phyloP scores from a whole-genome alignment of 2,113 vertebrate species.

The Brachyistius frenatus region DNA sequence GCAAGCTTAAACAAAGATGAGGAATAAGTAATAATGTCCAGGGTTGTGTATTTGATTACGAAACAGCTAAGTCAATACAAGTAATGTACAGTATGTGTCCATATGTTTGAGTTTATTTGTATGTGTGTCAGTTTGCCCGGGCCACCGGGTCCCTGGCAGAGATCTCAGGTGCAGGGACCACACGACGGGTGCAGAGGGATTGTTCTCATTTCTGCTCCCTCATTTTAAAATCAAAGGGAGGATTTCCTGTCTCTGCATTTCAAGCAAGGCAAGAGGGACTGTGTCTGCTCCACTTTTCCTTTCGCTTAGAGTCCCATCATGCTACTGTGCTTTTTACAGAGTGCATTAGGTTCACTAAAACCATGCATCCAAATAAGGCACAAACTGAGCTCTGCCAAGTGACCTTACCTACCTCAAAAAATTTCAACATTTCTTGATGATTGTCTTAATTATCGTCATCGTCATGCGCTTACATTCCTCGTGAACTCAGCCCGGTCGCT shows the following conservation, averaged over 20 bases:
- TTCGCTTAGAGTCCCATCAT: conserved; percentile 42
- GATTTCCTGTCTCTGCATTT: conserved; percentile 83
- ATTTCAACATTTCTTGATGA: conserved; percentile 49
- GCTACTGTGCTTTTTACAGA: conserved; percentile 51
- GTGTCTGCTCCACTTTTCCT: conserved; percentile 66
- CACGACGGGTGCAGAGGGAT: conserved; percentile 32
- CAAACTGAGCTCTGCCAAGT: conserved; percentile 43
- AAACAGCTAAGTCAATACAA: background rate
- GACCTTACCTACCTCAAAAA: conserved; percentile 31
- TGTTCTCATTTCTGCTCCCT: conserved; percentile 65
- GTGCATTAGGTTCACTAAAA: conserved; percentile 70
- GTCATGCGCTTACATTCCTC: conserved; percentile 24
- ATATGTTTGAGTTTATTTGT: background rate
- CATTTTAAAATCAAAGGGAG: conserved; percentile 79
- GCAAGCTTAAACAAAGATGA: conserved; percentile 23
- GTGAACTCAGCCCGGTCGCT: conserved; percentile 49
- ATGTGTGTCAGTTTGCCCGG: conserved; percentile 24
- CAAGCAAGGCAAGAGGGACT: conserved; percentile 52
- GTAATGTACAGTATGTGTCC: conserved; percentile 1
- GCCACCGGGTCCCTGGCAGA: conserved; percentile 11
- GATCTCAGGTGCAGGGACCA: conserved; percentile 41
- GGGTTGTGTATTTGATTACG: conserved; percentile 24
- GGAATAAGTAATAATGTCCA: background rate
- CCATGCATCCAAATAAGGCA: conserved; percentile 41
- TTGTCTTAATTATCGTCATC: conserved; percentile 59